Base-by-base conservation (phyloP, 1,140 invertebrate species). In the Telenomus remus region DNA sequence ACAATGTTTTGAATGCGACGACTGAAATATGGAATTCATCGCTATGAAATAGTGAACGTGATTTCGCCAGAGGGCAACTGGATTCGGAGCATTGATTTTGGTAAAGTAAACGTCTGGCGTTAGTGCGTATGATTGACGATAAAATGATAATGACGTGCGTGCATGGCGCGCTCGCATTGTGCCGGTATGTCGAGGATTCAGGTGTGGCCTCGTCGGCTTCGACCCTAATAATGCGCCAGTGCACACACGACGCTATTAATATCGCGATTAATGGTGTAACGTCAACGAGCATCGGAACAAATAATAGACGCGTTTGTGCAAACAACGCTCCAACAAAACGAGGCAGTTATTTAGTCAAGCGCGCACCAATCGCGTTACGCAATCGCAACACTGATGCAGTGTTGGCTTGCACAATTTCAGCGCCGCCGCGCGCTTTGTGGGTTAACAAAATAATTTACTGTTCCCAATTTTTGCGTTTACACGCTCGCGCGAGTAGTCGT, bases 121-220 rank as follows among this genome's bases (percentile, higher is more conserved):
- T 27, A 27, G 19, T 6, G 19, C 19, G 37, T 46, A 49, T 49
- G 19, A 49, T 49, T 49, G 15, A 33, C 19, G 47, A 49, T 49
- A 49, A 49, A 49, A 49, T 49, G 47, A 49, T 49, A 49, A 49
- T 49, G 15, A 33, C 47, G 14, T 12, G 15, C 9, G 10, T 27
- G 47, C 47, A 49, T 39, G 50, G 43, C 15, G 35, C 15, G 39
- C 33, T 54, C 35, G 35, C 51, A 35, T 42, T 71, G 64, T 74
- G 66, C 54, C 48, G 54, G 53, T 47, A 57, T 75, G 57, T 46
- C 35, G 48, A 56, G 54, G 65, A 64, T 75, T 73, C 69, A 72
- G 56, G 73, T 65, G 64, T 72, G 63, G 63, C 72, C 53, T 65
- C 56, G 44, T 43, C 59, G n/a, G 56, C 43, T 66, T 50, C 76